Base-by-base conservation (phyloP, 2,888 invertebrate genomes). In the Tillus elongatus region DNA sequence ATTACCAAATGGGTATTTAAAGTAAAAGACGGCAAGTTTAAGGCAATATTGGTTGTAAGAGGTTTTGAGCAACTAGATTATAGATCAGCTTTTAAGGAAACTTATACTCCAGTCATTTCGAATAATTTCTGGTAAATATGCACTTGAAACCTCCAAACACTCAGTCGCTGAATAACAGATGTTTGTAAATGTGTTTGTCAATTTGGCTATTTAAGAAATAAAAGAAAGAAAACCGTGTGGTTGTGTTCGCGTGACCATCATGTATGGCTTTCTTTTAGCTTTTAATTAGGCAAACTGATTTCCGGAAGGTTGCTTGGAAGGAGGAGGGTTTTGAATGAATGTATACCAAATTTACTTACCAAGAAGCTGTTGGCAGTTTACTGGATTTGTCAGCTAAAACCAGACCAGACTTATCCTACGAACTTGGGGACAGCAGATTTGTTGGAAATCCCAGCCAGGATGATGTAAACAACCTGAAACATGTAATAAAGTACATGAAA, bases 1-100 rank as follows among this genome's bases (percentile, higher is more conserved):
- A 44, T 35, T 10, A 45, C 36, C 30, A 40, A 37, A 39, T 49
- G 51, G 45, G 35, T 47, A 1, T 50, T 50, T 15, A 48, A 45
- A 34, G 28, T 42, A 2, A 46, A 50, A 30, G 46, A 44, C n/a
- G n/a, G n/a, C 33, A 37, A 34, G 37, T 44, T 37, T 26, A 46
- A 48, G 33, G 47, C 46, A 11, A 37, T 44, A 36, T 11, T 50
- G n/a, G 50, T 43, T 13, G 39, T 39, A n/a, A 36, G 42, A 38
- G 47, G 46, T 2, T 46, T 38, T 33, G 33, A 46, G 37, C 42
- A 47, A 33, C 32, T 37, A n/a, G n/a, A n/a, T 15, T 26, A 27
- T 3, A 30, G 34, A 10, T 36, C 37, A 19, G 39, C 40, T 14
- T 45, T 14, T 10, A 32, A 38, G 24, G 35, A 40, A 19, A 40